Evolutionary conservation across 1,140 invertebrate genomes (phyloP).

Genomic region (Lordiphosa clarofinis): DNA sequence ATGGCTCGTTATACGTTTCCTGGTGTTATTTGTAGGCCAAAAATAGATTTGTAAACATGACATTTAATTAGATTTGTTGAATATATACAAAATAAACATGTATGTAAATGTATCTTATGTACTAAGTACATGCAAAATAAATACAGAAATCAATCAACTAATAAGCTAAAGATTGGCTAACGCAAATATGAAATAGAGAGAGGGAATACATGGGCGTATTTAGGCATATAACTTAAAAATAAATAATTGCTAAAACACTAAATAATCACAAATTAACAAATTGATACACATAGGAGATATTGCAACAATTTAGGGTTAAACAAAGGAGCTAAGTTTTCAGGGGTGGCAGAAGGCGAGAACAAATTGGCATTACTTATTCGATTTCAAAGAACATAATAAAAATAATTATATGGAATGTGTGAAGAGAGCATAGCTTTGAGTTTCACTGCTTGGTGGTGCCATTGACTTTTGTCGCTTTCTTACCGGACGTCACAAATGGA

Average conservation of each 20-base stretch:
- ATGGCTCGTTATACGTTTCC: constrained; percentile 78
- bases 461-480: constrained; percentile 57
- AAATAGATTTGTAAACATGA: constrained; percentile 18
- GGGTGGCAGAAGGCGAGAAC: constrained; percentile 30
- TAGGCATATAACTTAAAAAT: constrained; percentile 48
- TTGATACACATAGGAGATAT: constrained; percentile 48
- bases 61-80: constrained; percentile 20
- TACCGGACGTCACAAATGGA: constrained; percentile 79
- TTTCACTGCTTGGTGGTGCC: constrained; percentile 61
- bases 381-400: constrained; percentile 20
- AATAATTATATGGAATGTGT: constrained; percentile 38
- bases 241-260: constrained; percentile 59
- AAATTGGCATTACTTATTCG: constrained; percentile 62
- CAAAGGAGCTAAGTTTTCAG: background rate
- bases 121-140: constrained; percentile 25
- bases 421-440: constrained; percentile 38
- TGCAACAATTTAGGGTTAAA: constrained; percentile 51
- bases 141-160: constrained; percentile 28
- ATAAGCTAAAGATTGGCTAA: constrained; percentile 55
- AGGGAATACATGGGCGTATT: constrained; percentile 2
- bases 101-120: no score
- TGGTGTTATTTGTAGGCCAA: constrained; percentile 18
- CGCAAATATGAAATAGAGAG: constrained; percentile 13
- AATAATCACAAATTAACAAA: constrained; percentile 75
- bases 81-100: no score